A percentile compares a stretch with the other conserved stretches of the same genome.
phyloP scores from a whole-genome alignment of 30 jellyfish, hydroid and myxozoan genomes.

The Turritopsis rubra region DNA sequence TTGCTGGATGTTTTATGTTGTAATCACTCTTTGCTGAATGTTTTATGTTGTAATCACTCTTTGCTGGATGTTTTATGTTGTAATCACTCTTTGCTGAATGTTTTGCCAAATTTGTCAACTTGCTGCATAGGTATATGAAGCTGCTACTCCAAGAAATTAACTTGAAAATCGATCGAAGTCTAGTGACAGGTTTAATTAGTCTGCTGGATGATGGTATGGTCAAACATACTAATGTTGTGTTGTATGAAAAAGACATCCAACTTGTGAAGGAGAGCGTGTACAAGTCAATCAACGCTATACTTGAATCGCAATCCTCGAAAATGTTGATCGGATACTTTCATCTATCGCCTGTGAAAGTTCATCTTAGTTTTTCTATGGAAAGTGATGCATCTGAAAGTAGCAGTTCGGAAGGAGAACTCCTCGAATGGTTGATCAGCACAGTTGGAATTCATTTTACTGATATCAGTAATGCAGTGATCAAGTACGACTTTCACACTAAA shows the following conservation, averaged over 20 bases:
- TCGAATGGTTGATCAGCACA: constrained; percentile 52
- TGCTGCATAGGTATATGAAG: constrained; percentile 43
- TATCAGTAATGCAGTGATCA: constrained; percentile 48
- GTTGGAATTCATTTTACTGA: constrained; percentile 60
- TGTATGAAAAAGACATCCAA: constrained; percentile 3
- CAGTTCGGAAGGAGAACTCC: constrained; percentile 10
- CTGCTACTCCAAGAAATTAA: constrained; percentile 45
- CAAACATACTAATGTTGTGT: neutral
- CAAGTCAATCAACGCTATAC: neutral
- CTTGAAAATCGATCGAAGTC: constrained; percentile 41
- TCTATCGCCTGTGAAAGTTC: constrained; percentile 40
- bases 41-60: too few relatives aligned
- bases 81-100: neutral
- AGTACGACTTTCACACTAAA: constrained; percentile 34
- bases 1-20: too few relatives aligned
- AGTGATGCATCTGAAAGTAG: neutral
- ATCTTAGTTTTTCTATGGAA: constrained; percentile 36
- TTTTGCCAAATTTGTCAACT: neutral
- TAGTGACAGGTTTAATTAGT: constrained; percentile 42
- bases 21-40: too few relatives aligned
- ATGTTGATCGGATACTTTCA: constrained; percentile 33
- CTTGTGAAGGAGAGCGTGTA: constrained; percentile 35
- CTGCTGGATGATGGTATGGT: neutral
- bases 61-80: too few relatives aligned
- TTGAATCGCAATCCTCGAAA: constrained; percentile 27